These are phyloP conservation scores for Harpagoxenus sublaevis DNA, from an alignment of 2,888 invertebrate species.

Conservation along the genomic window DNA sequence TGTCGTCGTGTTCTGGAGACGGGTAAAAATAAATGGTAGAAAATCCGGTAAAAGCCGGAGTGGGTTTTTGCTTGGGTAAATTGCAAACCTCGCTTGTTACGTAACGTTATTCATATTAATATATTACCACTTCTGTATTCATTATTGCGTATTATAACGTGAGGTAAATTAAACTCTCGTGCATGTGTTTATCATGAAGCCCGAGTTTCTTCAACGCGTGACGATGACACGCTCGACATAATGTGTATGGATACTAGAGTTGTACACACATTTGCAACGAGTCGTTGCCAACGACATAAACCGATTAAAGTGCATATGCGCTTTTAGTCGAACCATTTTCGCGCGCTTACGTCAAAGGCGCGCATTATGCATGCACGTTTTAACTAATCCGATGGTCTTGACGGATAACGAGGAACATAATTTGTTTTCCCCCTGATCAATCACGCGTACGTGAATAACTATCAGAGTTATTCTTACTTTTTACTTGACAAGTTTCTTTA, in stretches of 20 bases:
- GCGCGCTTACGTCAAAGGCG: slow-evolving; percentile 40
- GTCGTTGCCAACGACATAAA: not conserved
- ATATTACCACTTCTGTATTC: not conserved
- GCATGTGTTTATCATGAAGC: not conserved
- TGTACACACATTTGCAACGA: not conserved
- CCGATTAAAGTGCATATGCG: not conserved
- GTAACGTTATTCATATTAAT: slow-evolving; percentile 22
- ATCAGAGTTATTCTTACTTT: not conserved
- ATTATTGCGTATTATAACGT: not conserved
- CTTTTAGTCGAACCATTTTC: slow-evolving; percentile 2
- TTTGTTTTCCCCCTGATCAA: slow-evolving; percentile 36
- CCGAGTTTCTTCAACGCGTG: not conserved
- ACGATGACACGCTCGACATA: not conserved
- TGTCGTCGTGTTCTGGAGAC: not conserved
- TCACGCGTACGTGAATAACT: not conserved
- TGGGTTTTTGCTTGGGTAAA: slow-evolving; percentile 1
- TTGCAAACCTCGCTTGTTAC: not conserved
- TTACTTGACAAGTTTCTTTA: slow-evolving; percentile 3
- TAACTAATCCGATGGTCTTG: slow-evolving; percentile 50
- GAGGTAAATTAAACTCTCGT: not conserved
- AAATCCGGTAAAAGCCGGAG: slow-evolving; percentile 3
- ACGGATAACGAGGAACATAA: slow-evolving; percentile 42
- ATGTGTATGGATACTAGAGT: slow-evolving; percentile 21
- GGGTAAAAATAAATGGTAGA: not conserved
- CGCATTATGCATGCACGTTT: slow-evolving; percentile 46